Base-by-base conservation (phyloP, 2,888 invertebrate species). In the Himalopsyche tibetana region DNA sequence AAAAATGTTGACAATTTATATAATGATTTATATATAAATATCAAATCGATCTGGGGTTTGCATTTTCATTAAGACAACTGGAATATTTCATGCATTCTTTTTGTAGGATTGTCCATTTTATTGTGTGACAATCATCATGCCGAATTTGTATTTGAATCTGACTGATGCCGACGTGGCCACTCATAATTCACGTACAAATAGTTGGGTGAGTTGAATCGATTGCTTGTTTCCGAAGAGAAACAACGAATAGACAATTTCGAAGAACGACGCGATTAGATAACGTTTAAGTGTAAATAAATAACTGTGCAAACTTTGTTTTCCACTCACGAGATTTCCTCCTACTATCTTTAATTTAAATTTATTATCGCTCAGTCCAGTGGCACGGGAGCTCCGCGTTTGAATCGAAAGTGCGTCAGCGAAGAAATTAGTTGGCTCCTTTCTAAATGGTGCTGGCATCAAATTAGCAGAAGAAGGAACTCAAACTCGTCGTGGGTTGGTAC, bases 291-390 rank as follows among this genome's bases (percentile, higher is more conserved):
- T 19, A 63, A 63, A 63, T 74, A 74, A 36, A 74, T 15, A 36
- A 74, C 74, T 74, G 74, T 74, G 63, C 63, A 63, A 63, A 63
- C 63, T 63, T n/a, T 74, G 36, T 36, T 74, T 74, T 38, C 36
- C 74, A 74, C 36, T 74, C 36, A 74, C 74, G 19, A 74, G 63
- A 74, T 74, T 74, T 74, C 19, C 15, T 74, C 36, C 19, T 74
- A 69, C 69, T 28, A 36, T 15, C 19, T 74, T 74, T 74, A 74
- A 74, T 74, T 74, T 36, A 19, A 15, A 74, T 28, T 74, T 19
- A 15, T 74, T 38, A 74, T 36, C 36, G 74, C 36, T 74, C 74
- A 28, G 28, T 63, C 63, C 63, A 63, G 63, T 63, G 11, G 63
- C 9, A 28, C 63, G 63, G 63, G 63, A 19, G 63, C 63, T 63